Evolutionary conservation across 1,140 invertebrate species (phyloP).

Genomic region (Diabrotica virgifera): DNA sequence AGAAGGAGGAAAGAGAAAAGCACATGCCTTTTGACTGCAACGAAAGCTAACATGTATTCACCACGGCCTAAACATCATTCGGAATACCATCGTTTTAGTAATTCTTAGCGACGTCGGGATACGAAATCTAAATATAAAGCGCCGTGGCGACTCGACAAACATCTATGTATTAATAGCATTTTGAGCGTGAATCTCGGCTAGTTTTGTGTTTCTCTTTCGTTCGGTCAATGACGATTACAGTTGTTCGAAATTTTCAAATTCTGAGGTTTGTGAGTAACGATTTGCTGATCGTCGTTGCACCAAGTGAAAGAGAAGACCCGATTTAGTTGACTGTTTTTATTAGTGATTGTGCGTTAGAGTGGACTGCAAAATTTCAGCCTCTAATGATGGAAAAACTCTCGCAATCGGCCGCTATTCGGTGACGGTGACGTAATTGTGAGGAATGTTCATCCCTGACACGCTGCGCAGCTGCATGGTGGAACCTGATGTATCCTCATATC

Average conservation of each 20-base stretch:
- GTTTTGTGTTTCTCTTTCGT: slow-evolving; percentile 11
- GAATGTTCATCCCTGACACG: slow-evolving; percentile 78
- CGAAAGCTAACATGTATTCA: slow-evolving; percentile 13
- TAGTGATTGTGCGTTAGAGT: background rate
- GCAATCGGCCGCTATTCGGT: slow-evolving; percentile 36
- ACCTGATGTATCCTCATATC: slow-evolving; percentile 77
- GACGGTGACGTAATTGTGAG: slow-evolving; percentile 50
- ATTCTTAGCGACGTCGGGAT: background rate
- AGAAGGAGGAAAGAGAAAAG: slow-evolving; percentile 11
- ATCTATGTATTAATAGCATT: slow-evolving; percentile 18
- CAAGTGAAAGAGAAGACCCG: background rate
- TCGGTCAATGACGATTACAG: background rate
- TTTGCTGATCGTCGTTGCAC: slow-evolving; percentile 1
- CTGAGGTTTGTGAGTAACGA: background rate
- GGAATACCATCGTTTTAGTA: background rate
- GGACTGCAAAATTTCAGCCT: background rate
- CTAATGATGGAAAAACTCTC: slow-evolving; percentile 40
- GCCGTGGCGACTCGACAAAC: slow-evolving; percentile 4
- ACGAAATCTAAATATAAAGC: slow-evolving; percentile 17
- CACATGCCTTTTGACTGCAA: slow-evolving; percentile 11
- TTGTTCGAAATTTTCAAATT: background rate
- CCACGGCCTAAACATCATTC: background rate
- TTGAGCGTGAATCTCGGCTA: slow-evolving; percentile 9
- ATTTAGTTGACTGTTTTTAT: background rate
- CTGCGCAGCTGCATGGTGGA: slow-evolving; percentile 80